A percentile compares a stretch with the other conserved stretches of the same genome.
Evolutionary conservation across 2,797 vertebrate species (phyloP).

Genomic region (Coregonus sp.): DNA sequence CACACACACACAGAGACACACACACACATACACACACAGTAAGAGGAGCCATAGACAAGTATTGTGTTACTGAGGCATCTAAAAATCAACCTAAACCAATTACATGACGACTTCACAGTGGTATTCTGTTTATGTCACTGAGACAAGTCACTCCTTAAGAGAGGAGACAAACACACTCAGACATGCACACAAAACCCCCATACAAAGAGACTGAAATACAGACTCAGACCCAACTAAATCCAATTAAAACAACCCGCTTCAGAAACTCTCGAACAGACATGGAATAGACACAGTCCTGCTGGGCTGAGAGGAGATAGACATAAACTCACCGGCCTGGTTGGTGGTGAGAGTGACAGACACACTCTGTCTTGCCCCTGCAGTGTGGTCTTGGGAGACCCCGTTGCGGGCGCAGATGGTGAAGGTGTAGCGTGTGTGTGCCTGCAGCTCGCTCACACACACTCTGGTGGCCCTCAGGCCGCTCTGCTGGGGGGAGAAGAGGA

Average conservation of each 20-base stretch:
- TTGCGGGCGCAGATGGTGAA: slow-evolving; percentile 93
- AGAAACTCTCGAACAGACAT: too few species aligned
- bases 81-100: neutral
- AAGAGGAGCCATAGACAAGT: too few species aligned
- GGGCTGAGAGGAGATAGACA: too few species aligned
- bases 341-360: slow-evolving; percentile 96
- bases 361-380: slow-evolving; percentile 84
- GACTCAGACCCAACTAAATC: too few species aligned
- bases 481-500: slow-evolving; percentile 90
- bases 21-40: too few species aligned
- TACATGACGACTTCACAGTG: neutral
- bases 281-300: too few species aligned
- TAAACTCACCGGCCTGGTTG: slow-evolving; percentile 91
- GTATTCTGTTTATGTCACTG: neutral
- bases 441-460: slow-evolving; percentile 94
- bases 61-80: neutral
- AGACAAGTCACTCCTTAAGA: neutral
- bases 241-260: too few species aligned
- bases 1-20: too few species aligned
- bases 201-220: too few species aligned
- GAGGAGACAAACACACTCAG: slow-evolving; percentile 3
- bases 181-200: slow-evolving; percentile 1
- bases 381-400: slow-evolving; percentile 85
- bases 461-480: slow-evolving; percentile 80
- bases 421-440: slow-evolving; percentile 96